These are phyloP conservation scores for Bungarus multicinctus DNA, from an alignment of 2,113 vertebrate species.

Conservation along the genomic window DNA sequence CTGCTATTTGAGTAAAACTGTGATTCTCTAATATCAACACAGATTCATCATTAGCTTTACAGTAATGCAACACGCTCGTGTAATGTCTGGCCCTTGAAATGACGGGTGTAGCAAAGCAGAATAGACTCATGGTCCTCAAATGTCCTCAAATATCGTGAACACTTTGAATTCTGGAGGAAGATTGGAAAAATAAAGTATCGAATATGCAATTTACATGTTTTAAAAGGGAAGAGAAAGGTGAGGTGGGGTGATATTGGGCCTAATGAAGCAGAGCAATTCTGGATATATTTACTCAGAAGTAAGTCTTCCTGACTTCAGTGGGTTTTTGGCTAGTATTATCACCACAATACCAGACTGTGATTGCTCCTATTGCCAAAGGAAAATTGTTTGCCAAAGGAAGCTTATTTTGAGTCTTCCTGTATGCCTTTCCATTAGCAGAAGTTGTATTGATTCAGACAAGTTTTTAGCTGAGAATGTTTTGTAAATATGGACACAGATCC, in stretches of 20 bases:
- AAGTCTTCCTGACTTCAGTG: neutral
- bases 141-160: neutral
- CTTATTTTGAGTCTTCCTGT: neutral
- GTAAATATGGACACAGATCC: neutral
- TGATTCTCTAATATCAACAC: neutral
- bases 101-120: neutral
- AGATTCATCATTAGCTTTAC: neutral
- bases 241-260: neutral
- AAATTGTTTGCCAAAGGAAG: neutral
- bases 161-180: neutral
- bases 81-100: neutral
- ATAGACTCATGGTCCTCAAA: neutral
- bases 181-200: neutral
- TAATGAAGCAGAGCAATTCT: neutral
- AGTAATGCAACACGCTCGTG: neutral
- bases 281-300: neutral
- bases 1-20: too few species aligned
- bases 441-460: neutral
- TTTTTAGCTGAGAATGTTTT: neutral
- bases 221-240: neutral
- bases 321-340: neutral
- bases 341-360: neutral
- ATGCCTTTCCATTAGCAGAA: neutral
- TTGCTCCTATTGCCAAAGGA: neutral
- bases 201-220: neutral